Base-by-base conservation (phyloP, 23 tunicate genomes). In the Aplidium turbinatum region DNA sequence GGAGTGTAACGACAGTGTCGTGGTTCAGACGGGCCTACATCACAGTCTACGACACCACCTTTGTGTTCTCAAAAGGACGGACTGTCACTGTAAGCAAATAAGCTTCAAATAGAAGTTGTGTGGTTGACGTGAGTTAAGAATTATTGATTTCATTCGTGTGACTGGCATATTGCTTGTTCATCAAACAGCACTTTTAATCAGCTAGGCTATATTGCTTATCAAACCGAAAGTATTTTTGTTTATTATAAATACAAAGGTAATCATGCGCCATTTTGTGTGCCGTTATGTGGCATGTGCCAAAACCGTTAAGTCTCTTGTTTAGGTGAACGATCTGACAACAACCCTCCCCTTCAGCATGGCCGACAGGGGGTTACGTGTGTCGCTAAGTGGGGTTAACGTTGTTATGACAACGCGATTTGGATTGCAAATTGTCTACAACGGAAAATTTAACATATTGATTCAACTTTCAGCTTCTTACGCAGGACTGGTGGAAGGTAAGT, bases 1-100 rank as follows among this genome's bases (percentile, higher is more conserved):
- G 25, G 4, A 27, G 65, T 39, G 18, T 9, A 6, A 42, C 23
- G 9, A 39, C 21, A 39, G 75, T 68, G 58, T 68, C 75, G 11
- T 68, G 75, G 75, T 68, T 68, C 65, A 68, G 27, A 68, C 23
- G 27, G 42, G 75, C 75, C 18, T 68, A 20, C 24, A 31, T 68
- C 65, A 40, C 40, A 9, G 20, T 68, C 20, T 6, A 42, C 19
- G 20, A 40, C 65, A 11, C 5, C 40, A 42, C 23, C 5, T 6
- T 68, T 11, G 61, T 38, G 5, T 38, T 68, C 9, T 18, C 7
- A 9, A 40, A 42, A 13, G 57, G 75, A 11, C 11, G 75, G 65
- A 42, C 6, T 4, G 27, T 68, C 19, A 28, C 9, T n/a, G 75
- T 68, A 38, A 68, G 51, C n/a, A n/a, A n/a, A n/a, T n/a, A n/a